These are phyloP conservation scores for Epizoanthus illoricatus DNA, from an alignment of 92 coral and sea anemone genomes.

Conservation along the genomic window DNA sequence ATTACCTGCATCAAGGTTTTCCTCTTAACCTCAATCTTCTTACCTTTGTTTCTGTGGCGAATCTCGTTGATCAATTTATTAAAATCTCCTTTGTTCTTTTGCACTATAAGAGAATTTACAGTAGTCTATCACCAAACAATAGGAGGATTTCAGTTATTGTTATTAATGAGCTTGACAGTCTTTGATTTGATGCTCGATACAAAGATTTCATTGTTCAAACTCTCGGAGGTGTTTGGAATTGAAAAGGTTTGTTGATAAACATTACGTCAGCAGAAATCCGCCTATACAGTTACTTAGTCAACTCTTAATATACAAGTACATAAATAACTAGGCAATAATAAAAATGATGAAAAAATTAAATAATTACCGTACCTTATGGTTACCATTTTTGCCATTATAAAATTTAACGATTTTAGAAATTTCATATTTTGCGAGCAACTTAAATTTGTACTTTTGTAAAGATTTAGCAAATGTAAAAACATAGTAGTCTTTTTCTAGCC, in stretches of 20 bases:
- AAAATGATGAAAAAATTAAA: neutral
- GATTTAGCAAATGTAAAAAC: too few relatives aligned
- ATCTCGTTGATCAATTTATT: conserved; percentile 66
- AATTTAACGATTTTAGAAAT: neutral
- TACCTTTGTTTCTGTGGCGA: conserved; percentile 55
- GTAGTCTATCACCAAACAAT: neutral
- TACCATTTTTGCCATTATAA: neutral
- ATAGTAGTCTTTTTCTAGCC: too few relatives aligned
- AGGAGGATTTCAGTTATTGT: too few relatives aligned
- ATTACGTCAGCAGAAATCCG: too few relatives aligned
- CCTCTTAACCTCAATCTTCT: conserved; percentile 42
- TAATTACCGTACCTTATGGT: too few relatives aligned
- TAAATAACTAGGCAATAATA: neutral
- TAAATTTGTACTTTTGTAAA: too few relatives aligned
- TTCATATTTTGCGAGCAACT: neutral
- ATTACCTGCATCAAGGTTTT: conserved; percentile 9
- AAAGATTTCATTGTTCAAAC: too few relatives aligned
- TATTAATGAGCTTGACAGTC: too few relatives aligned
- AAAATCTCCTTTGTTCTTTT: conserved; percentile 67
- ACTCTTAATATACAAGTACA: neutral
- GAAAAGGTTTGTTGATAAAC: too few relatives aligned
- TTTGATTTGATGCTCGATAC: too few relatives aligned
- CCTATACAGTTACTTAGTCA: neutral
- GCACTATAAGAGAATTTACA: conserved; percentile 50
- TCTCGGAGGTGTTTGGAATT: too few relatives aligned